Evolutionary conservation across 2,888 invertebrate species (phyloP).

Genomic region (Diarsia rubi): DNA sequence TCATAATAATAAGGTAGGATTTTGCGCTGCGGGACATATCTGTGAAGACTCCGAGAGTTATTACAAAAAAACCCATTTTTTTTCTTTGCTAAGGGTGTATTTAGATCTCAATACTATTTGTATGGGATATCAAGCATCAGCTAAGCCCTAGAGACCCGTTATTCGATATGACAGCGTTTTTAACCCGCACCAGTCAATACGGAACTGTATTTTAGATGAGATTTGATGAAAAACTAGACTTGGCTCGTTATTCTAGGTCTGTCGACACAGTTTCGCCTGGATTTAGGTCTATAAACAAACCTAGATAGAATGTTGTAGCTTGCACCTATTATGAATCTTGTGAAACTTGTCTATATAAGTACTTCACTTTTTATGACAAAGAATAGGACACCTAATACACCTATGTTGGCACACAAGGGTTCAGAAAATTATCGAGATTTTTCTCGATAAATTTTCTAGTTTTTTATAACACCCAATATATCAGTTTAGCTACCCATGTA

Average conservation of each 20-base stretch:
- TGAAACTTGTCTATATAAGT: conserved; percentile 11
- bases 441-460: no score
- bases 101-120: neutral
- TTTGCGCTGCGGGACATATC: neutral
- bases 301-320: conserved; percentile 40
- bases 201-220: conserved; percentile 61
- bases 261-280: conserved; percentile 44
- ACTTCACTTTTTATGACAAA: conserved; percentile 9
- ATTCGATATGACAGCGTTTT: conserved; percentile 48
- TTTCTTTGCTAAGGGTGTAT: neutral
- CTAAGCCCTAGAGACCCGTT: conserved; percentile 54
- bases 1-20: neutral
- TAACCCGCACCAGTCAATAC: conserved; percentile 24
- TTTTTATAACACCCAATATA: no score
- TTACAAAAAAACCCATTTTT: conserved; percentile 8
- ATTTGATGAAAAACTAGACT: conserved; percentile 56
- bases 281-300: conserved; percentile 56
- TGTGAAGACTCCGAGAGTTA: neutral
- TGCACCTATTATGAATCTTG: conserved; percentile 15
- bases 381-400: neutral
- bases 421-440: no score
- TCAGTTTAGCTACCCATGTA: no score
- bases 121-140: neutral
- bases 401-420: neutral
- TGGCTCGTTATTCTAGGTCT: conserved; percentile 40